Evolutionary conservation across 2,113 vertebrate genomes (phyloP).

Genomic region (Hepsetus odoe): DNA sequence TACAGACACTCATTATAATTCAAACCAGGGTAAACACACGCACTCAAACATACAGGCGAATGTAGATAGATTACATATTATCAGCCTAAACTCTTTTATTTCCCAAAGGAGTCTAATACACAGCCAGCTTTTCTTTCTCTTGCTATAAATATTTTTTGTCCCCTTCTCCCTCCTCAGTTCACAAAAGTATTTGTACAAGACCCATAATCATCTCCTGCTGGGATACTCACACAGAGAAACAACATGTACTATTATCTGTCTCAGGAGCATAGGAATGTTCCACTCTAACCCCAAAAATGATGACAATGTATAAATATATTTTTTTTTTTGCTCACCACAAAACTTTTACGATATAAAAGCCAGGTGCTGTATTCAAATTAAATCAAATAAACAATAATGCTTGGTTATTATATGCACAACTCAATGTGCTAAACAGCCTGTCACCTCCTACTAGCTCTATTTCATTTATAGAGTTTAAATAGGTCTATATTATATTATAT

Average conservation of each 20-base stretch:
- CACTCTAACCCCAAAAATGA: not conserved
- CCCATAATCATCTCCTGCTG: not conserved
- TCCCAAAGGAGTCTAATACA: conserved; percentile 4
- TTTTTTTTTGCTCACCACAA: too few species aligned
- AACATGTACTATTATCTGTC: not conserved
- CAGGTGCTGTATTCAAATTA: too few species aligned
- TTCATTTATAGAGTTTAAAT: too few species aligned
- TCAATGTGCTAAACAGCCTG: too few species aligned
- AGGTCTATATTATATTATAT: too few species aligned
- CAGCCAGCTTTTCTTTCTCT: not conserved
- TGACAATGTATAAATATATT: too few species aligned
- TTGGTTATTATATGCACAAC: too few species aligned
- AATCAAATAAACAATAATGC: too few species aligned
- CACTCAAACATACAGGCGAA: conserved; percentile 23
- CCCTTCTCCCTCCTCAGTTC: not conserved
- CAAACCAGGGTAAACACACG: conserved; percentile 10
- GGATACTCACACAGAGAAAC: conserved; percentile 1
- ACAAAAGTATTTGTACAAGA: conserved; percentile 12
- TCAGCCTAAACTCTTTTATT: not conserved
- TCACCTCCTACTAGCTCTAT: too few species aligned
- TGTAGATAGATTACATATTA: not conserved
- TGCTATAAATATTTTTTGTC: conserved; percentile 9
- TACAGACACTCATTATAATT: conserved; percentile 41
- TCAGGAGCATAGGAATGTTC: not conserved
- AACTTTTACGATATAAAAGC: too few species aligned